phyloP scores from a whole-genome alignment of 2,888 invertebrate genomes.

The Leucoptera coffeella region DNA sequence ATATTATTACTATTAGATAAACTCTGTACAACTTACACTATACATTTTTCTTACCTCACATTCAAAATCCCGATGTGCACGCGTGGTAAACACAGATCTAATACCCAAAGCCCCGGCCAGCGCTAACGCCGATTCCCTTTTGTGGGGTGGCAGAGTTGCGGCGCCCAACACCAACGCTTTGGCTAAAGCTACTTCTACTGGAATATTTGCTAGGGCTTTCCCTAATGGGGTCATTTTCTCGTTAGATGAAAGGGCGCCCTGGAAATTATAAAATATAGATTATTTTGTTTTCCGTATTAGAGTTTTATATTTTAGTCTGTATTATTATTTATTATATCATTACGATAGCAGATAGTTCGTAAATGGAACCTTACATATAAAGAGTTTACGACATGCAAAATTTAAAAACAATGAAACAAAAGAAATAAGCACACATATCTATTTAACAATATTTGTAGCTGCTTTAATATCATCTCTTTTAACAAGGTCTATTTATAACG shows the following conservation, averaged over 20 bases:
- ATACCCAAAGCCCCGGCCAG: conserved; percentile 89
- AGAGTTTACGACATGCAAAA: no score
- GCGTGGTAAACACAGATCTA: conserved; percentile 87
- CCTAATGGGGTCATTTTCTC: conserved; percentile 84
- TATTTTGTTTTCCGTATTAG: not conserved
- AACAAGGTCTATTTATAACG: no score
- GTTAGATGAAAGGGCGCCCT: conserved; percentile 74
- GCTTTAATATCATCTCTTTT: no score
- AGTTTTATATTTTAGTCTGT: no score
- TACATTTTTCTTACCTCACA: conserved; percentile 59
- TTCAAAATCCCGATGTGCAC: conserved; percentile 78
- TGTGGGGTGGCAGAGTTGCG: conserved; percentile 78
- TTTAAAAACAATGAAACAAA: no score
- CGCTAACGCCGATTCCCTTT: conserved; percentile 67
- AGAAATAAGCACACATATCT: no score
- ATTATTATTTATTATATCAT: no score
- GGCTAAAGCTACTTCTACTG: conserved; percentile 91
- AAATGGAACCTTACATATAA: no score
- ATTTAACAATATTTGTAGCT: no score
- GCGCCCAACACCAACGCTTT: conserved; percentile 93
- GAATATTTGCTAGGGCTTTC: conserved; percentile 77
- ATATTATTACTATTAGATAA: conserved; percentile 1
- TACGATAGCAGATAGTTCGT: no score
- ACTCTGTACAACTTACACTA: no score
- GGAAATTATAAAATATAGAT: conserved; percentile 9